These are phyloP conservation scores for Poecilia latipinna DNA, from an alignment of 2,113 vertebrate genomes.

Conservation along the genomic window DNA sequence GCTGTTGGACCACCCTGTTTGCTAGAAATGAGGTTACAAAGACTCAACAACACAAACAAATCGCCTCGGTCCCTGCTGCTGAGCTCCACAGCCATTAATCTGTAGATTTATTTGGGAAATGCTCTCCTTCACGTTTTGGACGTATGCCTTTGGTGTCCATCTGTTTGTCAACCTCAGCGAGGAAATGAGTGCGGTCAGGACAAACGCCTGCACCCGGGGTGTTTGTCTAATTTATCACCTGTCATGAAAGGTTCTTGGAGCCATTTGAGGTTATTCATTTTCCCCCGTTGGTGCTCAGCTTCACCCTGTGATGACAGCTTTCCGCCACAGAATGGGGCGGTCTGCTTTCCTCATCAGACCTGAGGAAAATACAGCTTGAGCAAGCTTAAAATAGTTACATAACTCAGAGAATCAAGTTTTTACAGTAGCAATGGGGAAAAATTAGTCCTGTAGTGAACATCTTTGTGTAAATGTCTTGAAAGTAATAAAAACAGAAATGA, in stretches of 20 bases:
- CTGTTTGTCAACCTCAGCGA: constrained; percentile 59
- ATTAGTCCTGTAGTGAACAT: background rate
- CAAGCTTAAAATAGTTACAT: constrained; percentile 24
- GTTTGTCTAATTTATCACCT: constrained; percentile 61
- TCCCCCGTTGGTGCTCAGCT: constrained; percentile 16
- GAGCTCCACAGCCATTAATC: constrained; percentile 29
- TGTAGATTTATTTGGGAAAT: constrained; percentile 53
- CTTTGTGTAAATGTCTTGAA: background rate
- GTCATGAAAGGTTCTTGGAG: constrained; percentile 47
- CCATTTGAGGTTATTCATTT: constrained; percentile 54
- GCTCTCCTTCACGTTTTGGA: constrained; percentile 22
- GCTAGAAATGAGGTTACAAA: constrained; percentile 4
- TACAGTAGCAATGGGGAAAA: no score
- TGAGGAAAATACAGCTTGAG: constrained; percentile 5
- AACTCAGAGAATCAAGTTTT: background rate
- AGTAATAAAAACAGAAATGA: background rate
- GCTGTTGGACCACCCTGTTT: constrained; percentile 36
- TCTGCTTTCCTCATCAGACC: constrained; percentile 30
- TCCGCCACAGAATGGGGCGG: constrained; percentile 52
- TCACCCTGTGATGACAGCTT: constrained; percentile 39
- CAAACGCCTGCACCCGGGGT: constrained; percentile 35
- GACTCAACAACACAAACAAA: constrained; percentile 20
- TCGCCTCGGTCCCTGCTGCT: constrained; percentile 3
- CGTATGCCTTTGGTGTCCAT: constrained; percentile 42
- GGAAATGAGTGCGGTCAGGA: constrained; percentile 55